Percentiles rank a stretch among this genome's conserved stretches.
These are phyloP conservation scores for Prosapia bicincta DNA, from an alignment of 2,888 invertebrate species.

Conservation along the genomic window DNA sequence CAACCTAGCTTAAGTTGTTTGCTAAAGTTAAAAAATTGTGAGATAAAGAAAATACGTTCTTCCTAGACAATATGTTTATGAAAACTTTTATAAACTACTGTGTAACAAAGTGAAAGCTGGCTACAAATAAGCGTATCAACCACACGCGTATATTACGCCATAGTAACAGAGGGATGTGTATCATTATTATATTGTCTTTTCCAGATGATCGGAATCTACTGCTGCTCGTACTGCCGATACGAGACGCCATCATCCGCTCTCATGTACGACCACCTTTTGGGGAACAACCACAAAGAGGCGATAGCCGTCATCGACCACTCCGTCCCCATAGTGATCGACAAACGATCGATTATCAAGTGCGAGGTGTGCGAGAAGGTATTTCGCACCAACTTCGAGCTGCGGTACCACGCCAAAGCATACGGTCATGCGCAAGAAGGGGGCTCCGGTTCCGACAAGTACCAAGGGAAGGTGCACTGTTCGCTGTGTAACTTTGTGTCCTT, in stretches of 20 bases:
- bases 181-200: too few relatives aligned
- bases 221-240: slow-evolving; percentile 72
- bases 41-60: too few relatives aligned
- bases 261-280: slow-evolving; percentile 66
- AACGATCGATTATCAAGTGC: slow-evolving; percentile 57
- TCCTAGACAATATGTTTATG: too few relatives aligned
- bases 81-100: too few relatives aligned
- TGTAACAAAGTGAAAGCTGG: too few relatives aligned
- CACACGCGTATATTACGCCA: too few relatives aligned
- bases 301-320: slow-evolving; percentile 73
- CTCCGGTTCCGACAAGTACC: slow-evolving; percentile 62
- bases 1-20: too few relatives aligned
- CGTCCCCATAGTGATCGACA: slow-evolving; percentile 73
- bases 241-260: slow-evolving; percentile 59
- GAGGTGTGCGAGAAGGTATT: slow-evolving; percentile 64
- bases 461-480: slow-evolving; percentile 59
- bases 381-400: slow-evolving; percentile 70
- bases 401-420: slow-evolving; percentile 54
- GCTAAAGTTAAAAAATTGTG: too few relatives aligned
- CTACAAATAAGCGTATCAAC: too few relatives aligned
- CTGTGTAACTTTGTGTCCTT: slow-evolving; percentile 58
- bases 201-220: slow-evolving; percentile 54
- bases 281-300: slow-evolving; percentile 66
- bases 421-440: slow-evolving; percentile 50
- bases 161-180: too few relatives aligned